Percentiles rank a stretch among this genome's conserved stretches.
Conservation (phyloP, 2,113 vertebrate species). For the Xenopus borealis region DNA sequence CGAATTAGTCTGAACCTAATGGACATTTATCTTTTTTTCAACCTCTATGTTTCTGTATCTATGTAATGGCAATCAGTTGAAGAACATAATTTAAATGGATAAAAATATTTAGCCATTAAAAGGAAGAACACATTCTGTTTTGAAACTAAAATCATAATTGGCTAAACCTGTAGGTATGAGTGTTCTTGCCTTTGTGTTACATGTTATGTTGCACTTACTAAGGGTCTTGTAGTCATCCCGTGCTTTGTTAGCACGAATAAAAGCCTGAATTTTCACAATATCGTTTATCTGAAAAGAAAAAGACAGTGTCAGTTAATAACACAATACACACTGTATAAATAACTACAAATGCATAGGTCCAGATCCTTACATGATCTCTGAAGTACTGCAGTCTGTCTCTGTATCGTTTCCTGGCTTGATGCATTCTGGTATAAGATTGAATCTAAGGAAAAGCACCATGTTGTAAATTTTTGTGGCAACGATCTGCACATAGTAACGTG, state of each 20-base stretch:
- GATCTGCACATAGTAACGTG: no score
- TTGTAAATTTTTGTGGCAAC: no score
- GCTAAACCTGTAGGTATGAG: no score
- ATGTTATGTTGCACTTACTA: slow-evolving; percentile 72
- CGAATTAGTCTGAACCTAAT: background rate
- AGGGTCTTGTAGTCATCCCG: slow-evolving; percentile 97
- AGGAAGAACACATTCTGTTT: no score
- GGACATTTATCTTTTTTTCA: no score
- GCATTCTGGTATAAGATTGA: slow-evolving; percentile 90
- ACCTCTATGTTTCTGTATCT: no score
- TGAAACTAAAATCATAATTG: no score
- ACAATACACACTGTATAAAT: slow-evolving; percentile 6
- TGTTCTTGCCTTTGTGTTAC: no score
- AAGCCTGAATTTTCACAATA: slow-evolving; percentile 95
- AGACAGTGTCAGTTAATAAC: background rate
- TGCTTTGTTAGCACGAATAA: slow-evolving; percentile 96
- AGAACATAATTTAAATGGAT: no score
- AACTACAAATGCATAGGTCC: background rate
- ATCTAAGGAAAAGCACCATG: slow-evolving; percentile 64
- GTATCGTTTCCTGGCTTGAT: slow-evolving; percentile 89
- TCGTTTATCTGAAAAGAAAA: slow-evolving; percentile 76
- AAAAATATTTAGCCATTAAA: no score
- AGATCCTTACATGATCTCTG: slow-evolving; percentile 80
- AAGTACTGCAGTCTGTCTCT: slow-evolving; percentile 88
- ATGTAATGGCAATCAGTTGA: no score